Evolutionary conservation across 2,888 invertebrate species (phyloP).

Genomic region (Eucriotettix oculatus): DNA sequence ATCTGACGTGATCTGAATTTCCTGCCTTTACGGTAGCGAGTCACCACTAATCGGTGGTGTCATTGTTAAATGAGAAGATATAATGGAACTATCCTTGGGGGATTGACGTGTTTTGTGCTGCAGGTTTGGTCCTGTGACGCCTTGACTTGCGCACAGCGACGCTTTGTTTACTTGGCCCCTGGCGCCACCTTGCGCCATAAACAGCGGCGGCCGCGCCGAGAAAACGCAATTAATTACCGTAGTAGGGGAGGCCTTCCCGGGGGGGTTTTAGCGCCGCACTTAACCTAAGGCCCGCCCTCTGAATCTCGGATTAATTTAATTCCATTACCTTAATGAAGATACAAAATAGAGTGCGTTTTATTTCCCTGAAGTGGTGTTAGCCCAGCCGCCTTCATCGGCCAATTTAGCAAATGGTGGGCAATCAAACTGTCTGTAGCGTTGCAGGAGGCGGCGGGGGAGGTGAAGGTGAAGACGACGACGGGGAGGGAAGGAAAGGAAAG

Average conservation of each 20-base stretch:
- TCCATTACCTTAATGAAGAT: slow-evolving; percentile 38
- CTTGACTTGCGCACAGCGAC: too few species aligned
- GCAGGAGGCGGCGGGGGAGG: neutral
- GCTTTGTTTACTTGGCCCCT: neutral
- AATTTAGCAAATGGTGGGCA: slow-evolving; percentile 6
- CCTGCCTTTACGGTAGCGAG: too few species aligned
- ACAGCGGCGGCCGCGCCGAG: slow-evolving; percentile 3
- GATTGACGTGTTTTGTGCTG: too few species aligned
- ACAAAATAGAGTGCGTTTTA: slow-evolving; percentile 26
- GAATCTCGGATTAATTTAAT: slow-evolving; percentile 32
- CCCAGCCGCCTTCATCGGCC: slow-evolving; percentile 7
- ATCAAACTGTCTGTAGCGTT: neutral
- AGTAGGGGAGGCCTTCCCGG: slow-evolving; percentile 10
- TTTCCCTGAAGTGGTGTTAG: slow-evolving; percentile 10
- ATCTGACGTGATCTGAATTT: too few species aligned
- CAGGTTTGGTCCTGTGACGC: too few species aligned
- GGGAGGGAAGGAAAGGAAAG: neutral
- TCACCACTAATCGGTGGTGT: too few species aligned
- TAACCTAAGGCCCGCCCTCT: slow-evolving; percentile 1
- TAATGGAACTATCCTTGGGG: too few species aligned
- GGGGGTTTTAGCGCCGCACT: neutral
- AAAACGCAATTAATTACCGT: slow-evolving; percentile 9
- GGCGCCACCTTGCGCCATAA: slow-evolving; percentile 13
- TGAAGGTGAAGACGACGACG: neutral
- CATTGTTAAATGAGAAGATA: too few species aligned